Evolutionary conservation across 1,140 invertebrate species (phyloP).

Genomic region (Glossosoma conforme): DNA sequence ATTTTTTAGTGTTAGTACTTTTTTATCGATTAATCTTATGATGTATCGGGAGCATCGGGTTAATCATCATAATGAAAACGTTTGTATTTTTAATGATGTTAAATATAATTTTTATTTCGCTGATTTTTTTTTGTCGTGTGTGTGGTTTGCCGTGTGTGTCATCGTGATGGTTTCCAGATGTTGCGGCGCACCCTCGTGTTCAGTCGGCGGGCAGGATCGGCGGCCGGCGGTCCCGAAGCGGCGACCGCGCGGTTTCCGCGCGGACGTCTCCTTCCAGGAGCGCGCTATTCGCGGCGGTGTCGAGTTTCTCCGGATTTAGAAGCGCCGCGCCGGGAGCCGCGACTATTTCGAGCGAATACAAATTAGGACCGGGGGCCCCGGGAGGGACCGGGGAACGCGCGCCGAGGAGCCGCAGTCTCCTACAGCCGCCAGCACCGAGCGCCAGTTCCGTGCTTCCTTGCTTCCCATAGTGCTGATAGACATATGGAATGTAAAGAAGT

Average conservation of each 20-base stretch:
- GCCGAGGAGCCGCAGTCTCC: conserved; percentile 34
- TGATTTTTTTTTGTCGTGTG: no score
- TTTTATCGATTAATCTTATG: no score
- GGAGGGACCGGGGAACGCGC: conserved; percentile 40
- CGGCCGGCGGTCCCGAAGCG: background rate
- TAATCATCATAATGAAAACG: no score
- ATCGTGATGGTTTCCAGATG: no score
- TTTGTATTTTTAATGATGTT: no score
- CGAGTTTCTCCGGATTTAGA: conserved; percentile 30
- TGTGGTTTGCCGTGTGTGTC: no score
- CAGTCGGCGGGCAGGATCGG: no score
- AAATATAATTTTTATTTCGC: no score
- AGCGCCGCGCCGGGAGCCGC: conserved; percentile 40
- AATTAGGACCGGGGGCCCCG: conserved; percentile 64
- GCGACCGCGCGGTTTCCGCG: no score
- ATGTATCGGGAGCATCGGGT: no score
- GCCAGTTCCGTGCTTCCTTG: conserved; percentile 90
- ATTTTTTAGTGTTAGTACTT: no score
- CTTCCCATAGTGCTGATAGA: conserved; percentile 82
- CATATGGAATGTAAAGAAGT: conserved; percentile 98
- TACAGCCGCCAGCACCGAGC: conserved; percentile 39
- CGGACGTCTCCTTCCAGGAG: background rate
- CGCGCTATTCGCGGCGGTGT: conserved; percentile 15
- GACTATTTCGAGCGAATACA: conserved; percentile 76
- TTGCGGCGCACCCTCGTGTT: no score